phyloP scores from a whole-genome alignment of 2,113 vertebrate species.

The Psephotus haematonotus region DNA sequence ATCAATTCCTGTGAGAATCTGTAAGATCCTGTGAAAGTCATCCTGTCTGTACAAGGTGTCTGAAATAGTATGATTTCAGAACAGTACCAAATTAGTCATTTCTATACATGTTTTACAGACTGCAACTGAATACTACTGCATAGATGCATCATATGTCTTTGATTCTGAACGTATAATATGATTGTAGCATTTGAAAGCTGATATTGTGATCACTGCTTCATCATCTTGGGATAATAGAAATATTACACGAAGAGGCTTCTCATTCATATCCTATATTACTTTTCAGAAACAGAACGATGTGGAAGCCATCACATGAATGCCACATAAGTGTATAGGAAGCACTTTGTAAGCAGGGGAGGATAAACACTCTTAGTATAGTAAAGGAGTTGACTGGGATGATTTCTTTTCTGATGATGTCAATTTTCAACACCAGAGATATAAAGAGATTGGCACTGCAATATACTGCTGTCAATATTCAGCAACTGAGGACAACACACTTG shows the following conservation, averaged over 20 bases:
- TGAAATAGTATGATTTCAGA: neutral
- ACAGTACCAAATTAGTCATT: neutral
- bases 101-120: neutral
- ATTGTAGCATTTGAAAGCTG: neutral
- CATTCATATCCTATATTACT: neutral
- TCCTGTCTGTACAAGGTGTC: neutral
- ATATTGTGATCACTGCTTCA: neutral
- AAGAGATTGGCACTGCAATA: neutral
- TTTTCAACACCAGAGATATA: neutral
- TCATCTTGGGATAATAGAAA: neutral
- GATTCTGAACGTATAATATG: neutral
- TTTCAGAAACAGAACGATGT: neutral
- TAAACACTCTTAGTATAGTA: neutral
- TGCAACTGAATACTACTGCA: neutral
- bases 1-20: neutral
- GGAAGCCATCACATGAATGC: neutral
- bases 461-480: neutral
- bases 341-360: neutral
- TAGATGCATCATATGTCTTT: neutral
- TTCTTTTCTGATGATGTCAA: neutral
- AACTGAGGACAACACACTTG: neutral
- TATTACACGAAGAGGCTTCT: neutral
- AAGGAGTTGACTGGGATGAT: neutral
- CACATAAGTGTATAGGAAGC: neutral
- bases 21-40: neutral